Percentiles rank a stretch among this genome's conserved stretches.
Conservation (phyloP, 2,797 vertebrate species). For the Oreonectes daqikongensis region DNA sequence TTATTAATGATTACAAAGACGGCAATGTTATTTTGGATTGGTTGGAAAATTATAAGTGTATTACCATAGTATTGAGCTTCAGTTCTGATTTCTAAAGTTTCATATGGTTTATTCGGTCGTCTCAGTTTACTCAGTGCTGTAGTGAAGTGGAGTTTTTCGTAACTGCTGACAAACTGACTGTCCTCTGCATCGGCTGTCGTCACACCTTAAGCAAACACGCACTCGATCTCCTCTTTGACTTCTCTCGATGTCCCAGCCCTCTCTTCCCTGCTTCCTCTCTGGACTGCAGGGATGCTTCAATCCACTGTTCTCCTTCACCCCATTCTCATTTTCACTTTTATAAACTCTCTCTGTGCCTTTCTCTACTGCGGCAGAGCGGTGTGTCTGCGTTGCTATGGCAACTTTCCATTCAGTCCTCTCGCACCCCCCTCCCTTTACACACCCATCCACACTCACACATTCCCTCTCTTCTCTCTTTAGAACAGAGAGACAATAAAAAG, state of each 20-base stretch:
- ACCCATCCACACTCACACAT: conserved; percentile 49
- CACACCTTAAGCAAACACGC: conserved; percentile 24
- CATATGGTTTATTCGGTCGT: neutral
- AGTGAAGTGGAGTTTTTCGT: conserved; percentile 1
- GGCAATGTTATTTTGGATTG: too few species aligned
- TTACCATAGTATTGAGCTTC: neutral
- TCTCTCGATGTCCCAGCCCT: conserved; percentile 46
- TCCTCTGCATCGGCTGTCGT: conserved; percentile 26
- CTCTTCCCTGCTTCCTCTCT: conserved; percentile 21
- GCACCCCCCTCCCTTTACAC: conserved; percentile 48
- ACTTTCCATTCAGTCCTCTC: conserved; percentile 75
- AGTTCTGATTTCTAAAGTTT: neutral
- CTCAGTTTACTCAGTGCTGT: neutral
- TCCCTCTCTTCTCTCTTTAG: conserved; percentile 56
- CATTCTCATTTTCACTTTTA: conserved; percentile 42
- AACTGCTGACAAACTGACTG: conserved; percentile 34
- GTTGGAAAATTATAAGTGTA: too few species aligned
- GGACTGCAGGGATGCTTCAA: conserved; percentile 56
- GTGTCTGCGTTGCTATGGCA: conserved; percentile 85
- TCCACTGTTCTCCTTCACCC: conserved; percentile 32
- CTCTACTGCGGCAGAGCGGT: conserved; percentile 83
- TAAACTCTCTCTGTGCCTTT: conserved; percentile 58
- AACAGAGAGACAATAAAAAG: conserved; percentile 65
- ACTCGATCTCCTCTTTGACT: conserved; percentile 45
- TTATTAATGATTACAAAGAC: neutral